These are phyloP conservation scores for Microcebus murinus DNA, from an alignment of 2,113 vertebrate genomes.

Conservation along the genomic window DNA sequence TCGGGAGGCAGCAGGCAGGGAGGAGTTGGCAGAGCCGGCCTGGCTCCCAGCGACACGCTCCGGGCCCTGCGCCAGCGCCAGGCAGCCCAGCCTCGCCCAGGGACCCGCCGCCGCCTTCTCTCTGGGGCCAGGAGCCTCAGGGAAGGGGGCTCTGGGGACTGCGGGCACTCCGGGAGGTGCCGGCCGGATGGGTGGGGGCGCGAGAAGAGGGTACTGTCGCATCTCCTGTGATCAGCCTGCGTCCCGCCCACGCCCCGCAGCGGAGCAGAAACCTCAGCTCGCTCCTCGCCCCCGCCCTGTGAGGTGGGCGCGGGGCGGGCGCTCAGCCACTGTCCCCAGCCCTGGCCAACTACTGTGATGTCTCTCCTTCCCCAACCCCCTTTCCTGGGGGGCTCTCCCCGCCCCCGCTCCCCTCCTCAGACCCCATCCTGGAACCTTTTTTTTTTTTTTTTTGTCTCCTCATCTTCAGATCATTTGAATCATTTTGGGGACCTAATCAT, in stretches of 20 bases:
- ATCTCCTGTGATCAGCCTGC: neutral
- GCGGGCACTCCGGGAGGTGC: neutral
- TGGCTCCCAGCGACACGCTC: neutral
- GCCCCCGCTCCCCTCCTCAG: neutral
- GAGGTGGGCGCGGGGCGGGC: neutral
- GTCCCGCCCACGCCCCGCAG: neutral
- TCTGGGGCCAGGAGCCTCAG: conserved; percentile 28
- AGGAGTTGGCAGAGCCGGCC: neutral
- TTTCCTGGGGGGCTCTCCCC: neutral
- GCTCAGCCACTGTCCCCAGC: conserved; percentile 24
- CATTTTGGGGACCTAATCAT: conserved; percentile 87
- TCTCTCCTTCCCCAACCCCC: neutral
- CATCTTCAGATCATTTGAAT: conserved; percentile 74
- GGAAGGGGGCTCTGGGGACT: neutral
- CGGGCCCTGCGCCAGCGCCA: neutral
- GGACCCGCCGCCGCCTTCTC: neutral
- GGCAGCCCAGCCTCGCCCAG: neutral
- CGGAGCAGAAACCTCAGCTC: neutral
- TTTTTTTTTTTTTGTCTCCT: conserved; percentile 13
- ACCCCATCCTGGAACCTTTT: conserved; percentile 8
- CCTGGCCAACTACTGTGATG: conserved; percentile 78
- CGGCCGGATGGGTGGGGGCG: neutral
- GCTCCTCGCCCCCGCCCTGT: neutral
- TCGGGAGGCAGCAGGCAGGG: neutral
- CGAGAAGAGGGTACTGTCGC: neutral